A percentile compares a stretch with the other conserved stretches of the same genome.
Evolutionary conservation across 2,888 invertebrate genomes (phyloP).

Genomic region (Aplocera efformata): DNA sequence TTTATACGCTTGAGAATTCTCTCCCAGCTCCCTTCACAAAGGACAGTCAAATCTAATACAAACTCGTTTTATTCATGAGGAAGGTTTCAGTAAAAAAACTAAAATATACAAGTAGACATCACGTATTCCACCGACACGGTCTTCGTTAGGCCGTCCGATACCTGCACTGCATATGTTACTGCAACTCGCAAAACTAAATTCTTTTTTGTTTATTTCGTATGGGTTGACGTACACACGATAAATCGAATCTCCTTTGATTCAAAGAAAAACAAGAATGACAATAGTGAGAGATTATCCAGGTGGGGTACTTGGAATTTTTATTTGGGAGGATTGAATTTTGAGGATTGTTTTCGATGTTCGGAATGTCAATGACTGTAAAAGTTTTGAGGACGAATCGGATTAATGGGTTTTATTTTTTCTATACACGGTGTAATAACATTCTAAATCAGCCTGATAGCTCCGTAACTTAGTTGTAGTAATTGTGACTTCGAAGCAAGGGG

Average conservation of each 20-base stretch:
- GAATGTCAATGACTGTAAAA: not conserved
- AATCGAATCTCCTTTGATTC: slow-evolving; percentile 77
- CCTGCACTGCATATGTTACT: slow-evolving; percentile 78
- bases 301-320: slow-evolving; percentile 7
- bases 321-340: slow-evolving; percentile 1
- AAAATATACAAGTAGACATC: slow-evolving; percentile 57
- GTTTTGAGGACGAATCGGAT: too few species aligned
- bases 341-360: not conserved
- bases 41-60: slow-evolving; percentile 20
- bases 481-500: too few species aligned
- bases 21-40: slow-evolving; percentile 1
- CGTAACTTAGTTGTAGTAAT: too few species aligned
- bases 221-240: slow-evolving; percentile 64
- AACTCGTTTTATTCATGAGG: slow-evolving; percentile 38
- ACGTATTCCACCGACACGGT: slow-evolving; percentile 64
- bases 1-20: too few species aligned
- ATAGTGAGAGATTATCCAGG: slow-evolving; percentile 21
- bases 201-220: slow-evolving; percentile 68
- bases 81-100: slow-evolving; percentile 10
- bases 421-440: not conserved
- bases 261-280: slow-evolving; percentile 48
- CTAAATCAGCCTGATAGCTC: too few species aligned
- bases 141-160: slow-evolving; percentile 72
- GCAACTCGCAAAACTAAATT: slow-evolving; percentile 61
- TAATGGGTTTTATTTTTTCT: too few species aligned